Conservation (phyloP, 2,888 invertebrate species). For the Didymodactylos carnosus region DNA sequence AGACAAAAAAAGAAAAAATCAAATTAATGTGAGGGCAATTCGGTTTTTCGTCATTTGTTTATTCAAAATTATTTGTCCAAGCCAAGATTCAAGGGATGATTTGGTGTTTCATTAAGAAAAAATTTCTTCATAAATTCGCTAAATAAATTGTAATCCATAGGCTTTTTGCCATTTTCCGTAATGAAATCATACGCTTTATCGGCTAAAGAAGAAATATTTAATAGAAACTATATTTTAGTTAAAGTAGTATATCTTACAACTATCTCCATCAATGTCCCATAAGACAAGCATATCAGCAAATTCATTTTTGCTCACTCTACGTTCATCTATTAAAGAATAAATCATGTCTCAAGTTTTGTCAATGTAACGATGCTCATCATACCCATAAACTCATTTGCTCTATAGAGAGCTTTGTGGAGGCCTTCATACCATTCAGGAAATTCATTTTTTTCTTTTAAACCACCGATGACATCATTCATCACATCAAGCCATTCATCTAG, state of each 20-base stretch:
- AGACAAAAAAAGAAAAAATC: too few relatives aligned
- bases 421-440: slow-evolving; percentile 16
- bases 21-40: too few relatives aligned
- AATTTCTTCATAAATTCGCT: slow-evolving; percentile 12
- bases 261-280: slow-evolving; percentile 14
- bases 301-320: slow-evolving; percentile 9
- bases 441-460: slow-evolving; percentile 4
- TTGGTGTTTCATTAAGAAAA: slow-evolving; percentile 2
- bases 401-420: slow-evolving; percentile 12
- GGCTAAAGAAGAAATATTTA: neutral
- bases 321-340: neutral
- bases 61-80: too few relatives aligned
- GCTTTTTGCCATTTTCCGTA: slow-evolving; percentile 11
- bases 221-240: neutral
- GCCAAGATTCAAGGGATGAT: slow-evolving; percentile 9
- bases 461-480: slow-evolving; percentile 14
- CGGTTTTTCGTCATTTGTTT: too few relatives aligned
- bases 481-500: slow-evolving; percentile 15
- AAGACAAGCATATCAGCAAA: slow-evolving; percentile 10
- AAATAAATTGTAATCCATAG: slow-evolving; percentile 14
- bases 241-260: neutral
- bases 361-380: too few relatives aligned
- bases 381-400: slow-evolving; percentile 13
- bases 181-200: slow-evolving; percentile 13
- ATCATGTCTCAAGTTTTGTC: neutral